phyloP scores from a whole-genome alignment of 2,888 invertebrate species.

The Lydus trimaculatus region DNA sequence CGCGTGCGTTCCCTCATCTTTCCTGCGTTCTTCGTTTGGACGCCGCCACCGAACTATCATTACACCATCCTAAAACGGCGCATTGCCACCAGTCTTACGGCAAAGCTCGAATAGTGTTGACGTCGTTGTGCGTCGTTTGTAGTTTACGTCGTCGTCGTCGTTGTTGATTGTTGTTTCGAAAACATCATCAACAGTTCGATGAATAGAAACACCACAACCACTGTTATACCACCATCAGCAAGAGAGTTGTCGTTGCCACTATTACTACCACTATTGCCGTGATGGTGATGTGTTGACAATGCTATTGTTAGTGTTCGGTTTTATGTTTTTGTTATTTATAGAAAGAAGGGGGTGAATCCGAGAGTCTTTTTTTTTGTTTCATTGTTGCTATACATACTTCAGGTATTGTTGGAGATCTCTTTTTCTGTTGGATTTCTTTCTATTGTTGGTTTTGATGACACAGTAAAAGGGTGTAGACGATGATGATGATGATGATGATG shows the following conservation, averaged over 20 bases:
- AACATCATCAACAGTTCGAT: slow-evolving; percentile 17
- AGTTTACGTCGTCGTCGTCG: slow-evolving; percentile 13
- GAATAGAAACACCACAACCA: slow-evolving; percentile 13
- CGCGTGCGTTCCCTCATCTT: slow-evolving; percentile 19
- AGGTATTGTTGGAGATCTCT: slow-evolving; percentile 36
- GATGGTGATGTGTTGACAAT: slow-evolving; percentile 43
- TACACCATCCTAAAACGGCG: background rate
- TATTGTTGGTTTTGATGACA: slow-evolving; percentile 17
- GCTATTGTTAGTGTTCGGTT: slow-evolving; percentile 46
- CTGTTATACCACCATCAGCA: background rate
- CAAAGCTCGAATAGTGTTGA: slow-evolving; percentile 22
- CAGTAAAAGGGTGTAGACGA: slow-evolving; percentile 15
- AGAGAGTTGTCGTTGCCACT: background rate
- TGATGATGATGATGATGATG: background rate
- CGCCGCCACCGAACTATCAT: slow-evolving; percentile 12
- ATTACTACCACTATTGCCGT: background rate
- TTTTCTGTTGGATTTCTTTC: slow-evolving; percentile 8
- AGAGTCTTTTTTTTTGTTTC: slow-evolving; percentile 37
- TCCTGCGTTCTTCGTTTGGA: slow-evolving; percentile 21
- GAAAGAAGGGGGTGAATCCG: slow-evolving; percentile 37
- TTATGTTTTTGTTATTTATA: slow-evolving; percentile 37
- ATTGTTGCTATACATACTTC: slow-evolving; percentile 38
- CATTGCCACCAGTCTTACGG: slow-evolving; percentile 21
- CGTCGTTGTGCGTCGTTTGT: slow-evolving; percentile 19
- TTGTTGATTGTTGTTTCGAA: slow-evolving; percentile 6